A percentile compares a stretch with the other conserved stretches of the same genome.
Conservation (phyloP, 1,140 invertebrate genomes). For the Megathymus violae region DNA sequence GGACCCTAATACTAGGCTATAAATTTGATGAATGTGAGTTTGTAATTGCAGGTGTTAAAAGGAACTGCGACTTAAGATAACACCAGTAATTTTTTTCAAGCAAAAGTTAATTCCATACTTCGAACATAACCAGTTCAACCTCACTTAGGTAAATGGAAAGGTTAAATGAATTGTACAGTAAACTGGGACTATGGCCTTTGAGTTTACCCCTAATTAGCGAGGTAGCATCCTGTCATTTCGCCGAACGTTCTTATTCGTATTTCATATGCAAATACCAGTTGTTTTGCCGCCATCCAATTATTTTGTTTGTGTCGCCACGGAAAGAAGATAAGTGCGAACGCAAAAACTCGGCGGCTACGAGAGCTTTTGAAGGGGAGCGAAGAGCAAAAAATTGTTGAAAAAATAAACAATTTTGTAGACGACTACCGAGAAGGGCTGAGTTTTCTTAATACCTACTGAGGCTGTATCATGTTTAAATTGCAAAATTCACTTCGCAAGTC, state of each 20-base stretch:
- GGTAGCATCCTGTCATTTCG: not conserved
- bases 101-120: too few relatives aligned
- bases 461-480: not conserved
- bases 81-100: too few relatives aligned
- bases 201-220: constrained; percentile 16
- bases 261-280: constrained; percentile 28
- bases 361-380: constrained; percentile 15
- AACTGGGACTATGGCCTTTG: not conserved
- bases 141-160: too few relatives aligned
- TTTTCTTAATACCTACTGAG: not conserved
- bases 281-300: constrained; percentile 14
- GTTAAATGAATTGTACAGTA: too few relatives aligned
- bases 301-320: constrained; percentile 28
- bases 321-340: constrained; percentile 31
- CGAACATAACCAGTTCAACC: too few relatives aligned
- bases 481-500: not conserved
- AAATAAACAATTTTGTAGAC: not conserved
- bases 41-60: too few relatives aligned
- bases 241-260: constrained; percentile 10
- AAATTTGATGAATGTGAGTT: too few relatives aligned
- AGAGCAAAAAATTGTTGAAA: constrained; percentile 18
- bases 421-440: constrained; percentile 1
- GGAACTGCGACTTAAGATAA: too few relatives aligned
- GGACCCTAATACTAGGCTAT: too few relatives aligned
- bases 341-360: constrained; percentile 16